A percentile compares a stretch with the other conserved stretches of the same genome.
Conservation (phyloP, 2,888 invertebrate species). For the Thelaira solivaga region DNA sequence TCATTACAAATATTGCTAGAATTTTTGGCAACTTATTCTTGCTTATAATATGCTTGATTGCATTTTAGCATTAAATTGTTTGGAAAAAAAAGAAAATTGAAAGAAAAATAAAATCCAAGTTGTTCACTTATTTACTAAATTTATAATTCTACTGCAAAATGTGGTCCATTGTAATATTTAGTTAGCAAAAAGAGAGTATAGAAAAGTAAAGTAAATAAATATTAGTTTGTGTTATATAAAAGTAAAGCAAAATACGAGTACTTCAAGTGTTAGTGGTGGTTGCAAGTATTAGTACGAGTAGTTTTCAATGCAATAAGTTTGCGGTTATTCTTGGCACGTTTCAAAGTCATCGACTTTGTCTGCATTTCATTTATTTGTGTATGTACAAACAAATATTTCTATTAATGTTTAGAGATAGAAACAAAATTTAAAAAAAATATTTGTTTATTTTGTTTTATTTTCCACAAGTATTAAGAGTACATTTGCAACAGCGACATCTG, state of each 20-base stretch:
- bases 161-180: not conserved
- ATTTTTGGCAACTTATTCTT: slow-evolving; percentile 44
- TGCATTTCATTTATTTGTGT: not conserved
- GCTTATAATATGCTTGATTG: slow-evolving; percentile 55
- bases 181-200: not conserved
- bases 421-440: not conserved
- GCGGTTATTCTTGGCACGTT: slow-evolving; percentile 61
- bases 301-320: slow-evolving; percentile 50
- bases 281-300: slow-evolving; percentile 14
- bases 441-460: slow-evolving; percentile 1
- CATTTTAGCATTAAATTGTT: slow-evolving; percentile 55
- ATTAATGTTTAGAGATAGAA: not conserved
- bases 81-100: not conserved
- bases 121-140: slow-evolving; percentile 23
- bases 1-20: not conserved
- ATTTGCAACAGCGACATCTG: slow-evolving; percentile 49
- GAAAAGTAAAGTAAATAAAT: slow-evolving; percentile 47
- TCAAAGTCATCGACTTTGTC: slow-evolving; percentile 56
- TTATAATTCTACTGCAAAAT: slow-evolving; percentile 14
- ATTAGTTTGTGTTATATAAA: slow-evolving; percentile 21
- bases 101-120: slow-evolving; percentile 23
- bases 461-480: slow-evolving; percentile 26
- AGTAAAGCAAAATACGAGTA: too few species aligned
- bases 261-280: not conserved
- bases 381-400: not conserved